Evolutionary conservation across 2,888 invertebrate species (phyloP).

Genomic region (Bimastos eiseni): DNA sequence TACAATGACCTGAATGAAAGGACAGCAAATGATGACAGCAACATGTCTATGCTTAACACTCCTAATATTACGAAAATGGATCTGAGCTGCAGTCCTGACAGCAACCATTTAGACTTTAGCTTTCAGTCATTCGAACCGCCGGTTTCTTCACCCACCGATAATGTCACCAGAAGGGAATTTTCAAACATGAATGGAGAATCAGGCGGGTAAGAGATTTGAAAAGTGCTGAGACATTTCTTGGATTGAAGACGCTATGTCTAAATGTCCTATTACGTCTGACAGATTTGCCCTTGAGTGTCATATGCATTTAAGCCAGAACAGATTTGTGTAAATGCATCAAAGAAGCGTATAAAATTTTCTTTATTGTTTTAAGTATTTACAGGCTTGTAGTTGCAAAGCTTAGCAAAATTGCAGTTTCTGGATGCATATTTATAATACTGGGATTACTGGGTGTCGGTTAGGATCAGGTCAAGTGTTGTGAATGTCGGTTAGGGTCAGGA

Average conservation of each 20-base stretch:
- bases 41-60: background rate
- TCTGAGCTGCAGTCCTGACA: background rate
- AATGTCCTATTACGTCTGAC: background rate
- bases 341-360: background rate
- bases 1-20: background rate
- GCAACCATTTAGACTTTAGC: background rate
- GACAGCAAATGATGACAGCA: conserved; percentile 2
- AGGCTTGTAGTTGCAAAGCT: background rate
- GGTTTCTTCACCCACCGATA: background rate
- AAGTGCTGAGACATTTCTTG: background rate
- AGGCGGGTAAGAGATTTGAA: background rate
- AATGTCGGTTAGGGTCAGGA: no score
- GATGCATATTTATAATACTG: no score
- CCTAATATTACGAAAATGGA: conserved; percentile 8
- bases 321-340: background rate
- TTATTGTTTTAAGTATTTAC: background rate
- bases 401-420: no score
- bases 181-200: background rate
- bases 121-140: background rate
- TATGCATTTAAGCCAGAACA: background rate
- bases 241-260: background rate
- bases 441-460: no score
- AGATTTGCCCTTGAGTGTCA: background rate
- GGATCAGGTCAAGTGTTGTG: no score
- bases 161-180: background rate